Conservation (phyloP, 2,113 vertebrate species). For the Podarcis muralis region DNA sequence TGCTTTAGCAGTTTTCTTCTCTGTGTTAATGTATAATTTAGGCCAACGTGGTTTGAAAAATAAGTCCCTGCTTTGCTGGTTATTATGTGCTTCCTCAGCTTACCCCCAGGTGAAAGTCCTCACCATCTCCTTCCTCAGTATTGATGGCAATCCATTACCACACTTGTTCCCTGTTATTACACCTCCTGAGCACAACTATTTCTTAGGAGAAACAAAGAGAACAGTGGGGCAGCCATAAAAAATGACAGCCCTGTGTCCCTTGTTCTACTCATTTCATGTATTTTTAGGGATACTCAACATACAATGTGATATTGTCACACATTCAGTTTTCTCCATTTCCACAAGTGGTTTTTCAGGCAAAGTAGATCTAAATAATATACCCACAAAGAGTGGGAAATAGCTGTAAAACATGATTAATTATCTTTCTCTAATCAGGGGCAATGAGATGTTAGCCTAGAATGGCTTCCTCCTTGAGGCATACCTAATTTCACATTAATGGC, state of each 20-base stretch:
- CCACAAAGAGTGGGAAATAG: slow-evolving; percentile 11
- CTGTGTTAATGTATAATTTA: slow-evolving; percentile 2
- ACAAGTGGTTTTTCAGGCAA: background rate
- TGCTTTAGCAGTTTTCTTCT: background rate
- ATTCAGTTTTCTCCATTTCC: background rate
- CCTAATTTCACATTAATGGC: background rate
- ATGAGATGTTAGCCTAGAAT: background rate
- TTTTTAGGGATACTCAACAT: background rate
- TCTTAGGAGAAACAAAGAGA: background rate
- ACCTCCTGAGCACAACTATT: background rate
- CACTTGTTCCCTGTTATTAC: background rate
- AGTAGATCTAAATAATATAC: background rate
- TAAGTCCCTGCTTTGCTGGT: background rate
- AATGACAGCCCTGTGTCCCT: background rate
- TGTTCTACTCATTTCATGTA: background rate
- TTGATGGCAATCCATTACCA: background rate
- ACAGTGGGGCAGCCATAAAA: background rate
- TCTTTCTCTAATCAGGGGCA: background rate
- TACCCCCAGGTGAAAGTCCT: background rate
- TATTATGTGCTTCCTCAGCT: background rate
- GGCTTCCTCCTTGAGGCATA: background rate
- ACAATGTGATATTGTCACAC: background rate
- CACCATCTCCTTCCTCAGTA: too few relatives aligned
- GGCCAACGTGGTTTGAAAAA: background rate
- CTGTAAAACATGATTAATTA: background rate